phyloP scores from a whole-genome alignment of 1,140 invertebrate genomes.

The Drosophila auraria region DNA sequence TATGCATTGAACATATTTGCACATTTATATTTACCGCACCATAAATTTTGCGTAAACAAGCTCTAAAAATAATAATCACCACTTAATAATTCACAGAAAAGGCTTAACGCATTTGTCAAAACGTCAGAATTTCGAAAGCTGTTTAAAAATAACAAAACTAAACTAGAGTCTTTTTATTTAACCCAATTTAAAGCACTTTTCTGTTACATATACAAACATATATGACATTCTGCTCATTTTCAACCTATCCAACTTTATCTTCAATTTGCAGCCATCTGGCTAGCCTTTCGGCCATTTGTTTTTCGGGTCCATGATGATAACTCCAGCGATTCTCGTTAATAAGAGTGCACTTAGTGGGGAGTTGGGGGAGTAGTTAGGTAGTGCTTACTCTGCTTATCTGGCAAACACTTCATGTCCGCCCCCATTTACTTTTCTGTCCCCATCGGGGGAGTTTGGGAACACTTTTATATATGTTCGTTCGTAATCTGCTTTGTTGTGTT shows the following conservation, averaged over 20 bases:
- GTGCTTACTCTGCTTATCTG: constrained; percentile 42
- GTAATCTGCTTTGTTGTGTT: constrained; percentile 42
- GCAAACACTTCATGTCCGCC: constrained; percentile 47
- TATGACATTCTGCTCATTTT: not conserved
- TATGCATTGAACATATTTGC: too few species aligned
- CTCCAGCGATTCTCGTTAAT: constrained; percentile 26
- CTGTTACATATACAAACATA: not conserved
- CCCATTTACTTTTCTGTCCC: not conserved
- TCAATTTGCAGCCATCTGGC: constrained; percentile 17
- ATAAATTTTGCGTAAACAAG: constrained; percentile 3
- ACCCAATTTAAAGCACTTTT: not conserved
- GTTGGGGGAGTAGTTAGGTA: constrained; percentile 13
- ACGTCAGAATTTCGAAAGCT: not conserved
- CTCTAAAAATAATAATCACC: constrained; percentile 11
- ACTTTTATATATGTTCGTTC: constrained; percentile 4
- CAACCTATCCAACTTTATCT: not conserved
- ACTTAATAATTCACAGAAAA: constrained; percentile 6
- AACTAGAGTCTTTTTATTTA: not conserved
- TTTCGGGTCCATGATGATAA: constrained; percentile 20
- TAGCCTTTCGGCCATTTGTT: constrained; percentile 14
- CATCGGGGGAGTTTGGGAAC: not conserved
- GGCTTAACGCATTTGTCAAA: constrained; percentile 9
- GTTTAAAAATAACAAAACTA: constrained; percentile 5
- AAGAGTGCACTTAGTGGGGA: constrained; percentile 39
- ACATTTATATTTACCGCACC: not conserved